These are phyloP conservation scores for Nephrotoma appendiculata DNA, from an alignment of 2,888 invertebrate species.

Conservation along the genomic window DNA sequence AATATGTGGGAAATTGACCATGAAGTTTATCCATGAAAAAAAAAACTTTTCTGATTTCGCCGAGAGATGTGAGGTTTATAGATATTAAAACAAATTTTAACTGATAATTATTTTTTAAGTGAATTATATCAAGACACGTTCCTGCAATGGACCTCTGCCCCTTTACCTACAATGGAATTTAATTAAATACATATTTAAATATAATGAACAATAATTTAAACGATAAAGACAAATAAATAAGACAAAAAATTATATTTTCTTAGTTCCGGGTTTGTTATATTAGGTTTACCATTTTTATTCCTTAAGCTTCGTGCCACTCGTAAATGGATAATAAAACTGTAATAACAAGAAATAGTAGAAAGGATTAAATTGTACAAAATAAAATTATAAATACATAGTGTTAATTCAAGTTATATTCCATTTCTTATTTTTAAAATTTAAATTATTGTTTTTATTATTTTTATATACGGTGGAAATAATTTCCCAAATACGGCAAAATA, in stretches of 20 bases:
- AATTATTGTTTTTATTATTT: background rate
- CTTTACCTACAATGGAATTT: background rate
- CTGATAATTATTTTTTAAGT: no score
- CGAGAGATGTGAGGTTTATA: no score
- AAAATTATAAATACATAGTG: background rate
- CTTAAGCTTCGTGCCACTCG: background rate
- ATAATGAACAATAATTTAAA: background rate
- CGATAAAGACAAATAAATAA: background rate
- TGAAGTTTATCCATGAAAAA: no score
- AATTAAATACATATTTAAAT: background rate
- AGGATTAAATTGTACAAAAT: background rate
- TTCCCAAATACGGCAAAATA: background rate
- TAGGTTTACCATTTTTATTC: background rate
- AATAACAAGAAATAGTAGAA: background rate
- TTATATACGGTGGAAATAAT: background rate
- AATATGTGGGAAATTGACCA: no score
- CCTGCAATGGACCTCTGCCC: no score
- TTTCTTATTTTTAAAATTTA: background rate
- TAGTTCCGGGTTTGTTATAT: background rate
- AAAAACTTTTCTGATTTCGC: no score
- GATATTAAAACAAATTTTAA: no score
- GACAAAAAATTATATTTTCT: background rate
- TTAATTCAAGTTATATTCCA: background rate
- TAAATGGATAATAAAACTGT: background rate
- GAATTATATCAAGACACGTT: no score